Evolutionary conservation across 2,113 vertebrate species (phyloP).

Genomic region (Solea solea): DNA sequence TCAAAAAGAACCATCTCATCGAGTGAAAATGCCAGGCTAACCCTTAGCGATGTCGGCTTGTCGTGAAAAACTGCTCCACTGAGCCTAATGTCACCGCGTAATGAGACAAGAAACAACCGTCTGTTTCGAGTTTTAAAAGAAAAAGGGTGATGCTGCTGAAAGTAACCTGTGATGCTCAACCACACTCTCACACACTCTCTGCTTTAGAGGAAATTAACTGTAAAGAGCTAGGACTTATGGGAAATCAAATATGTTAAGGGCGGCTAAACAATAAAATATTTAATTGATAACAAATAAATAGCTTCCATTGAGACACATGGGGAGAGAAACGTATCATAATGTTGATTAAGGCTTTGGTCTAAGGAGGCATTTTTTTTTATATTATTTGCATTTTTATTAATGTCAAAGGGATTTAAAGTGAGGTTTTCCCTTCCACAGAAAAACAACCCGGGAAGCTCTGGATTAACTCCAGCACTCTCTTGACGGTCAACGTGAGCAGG

Average conservation of each 20-base stretch:
- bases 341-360: background rate
- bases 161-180: slow-evolving; percentile 1
- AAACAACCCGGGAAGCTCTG: no score
- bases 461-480: no score
- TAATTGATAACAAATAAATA: no score
- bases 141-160: slow-evolving; percentile 8
- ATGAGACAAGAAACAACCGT: slow-evolving; percentile 27
- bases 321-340: background rate
- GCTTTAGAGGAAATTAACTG: background rate
- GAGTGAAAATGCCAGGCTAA: slow-evolving; percentile 36
- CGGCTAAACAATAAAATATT: no score
- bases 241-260: no score
- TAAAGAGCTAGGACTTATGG: no score
- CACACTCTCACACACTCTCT: background rate
- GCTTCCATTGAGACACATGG: no score
- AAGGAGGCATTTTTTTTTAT: no score
- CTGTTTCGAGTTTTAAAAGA: slow-evolving; percentile 9
- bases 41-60: slow-evolving; percentile 21
- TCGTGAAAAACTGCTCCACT: slow-evolving; percentile 27
- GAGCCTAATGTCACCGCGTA: slow-evolving; percentile 44
- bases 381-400: no score
- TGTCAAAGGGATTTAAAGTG: no score
- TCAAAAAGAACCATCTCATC: slow-evolving; percentile 19
- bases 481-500: no score
- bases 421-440: no score